A percentile compares a stretch with the other conserved stretches of the same genome.
Evolutionary conservation across 2,888 invertebrate genomes (phyloP).

Genomic region (Priocnemis perturbator): DNA sequence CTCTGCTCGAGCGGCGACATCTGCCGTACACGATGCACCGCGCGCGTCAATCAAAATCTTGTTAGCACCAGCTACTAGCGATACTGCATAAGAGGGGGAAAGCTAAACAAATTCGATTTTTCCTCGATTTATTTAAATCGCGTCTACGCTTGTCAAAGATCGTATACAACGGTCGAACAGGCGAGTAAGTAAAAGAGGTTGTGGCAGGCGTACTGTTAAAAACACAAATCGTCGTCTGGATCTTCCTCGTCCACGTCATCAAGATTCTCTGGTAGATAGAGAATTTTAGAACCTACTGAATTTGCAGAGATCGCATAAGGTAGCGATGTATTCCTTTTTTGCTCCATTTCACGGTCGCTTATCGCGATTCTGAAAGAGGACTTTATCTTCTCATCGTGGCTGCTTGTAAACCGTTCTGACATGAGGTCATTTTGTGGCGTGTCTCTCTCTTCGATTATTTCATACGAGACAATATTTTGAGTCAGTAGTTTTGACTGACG

Average conservation of each 20-base stretch:
- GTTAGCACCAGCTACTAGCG: no score
- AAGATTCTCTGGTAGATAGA: conserved; percentile 85
- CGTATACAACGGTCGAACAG: no score
- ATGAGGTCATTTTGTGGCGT: conserved; percentile 16
- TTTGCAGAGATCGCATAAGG: conserved; percentile 59
- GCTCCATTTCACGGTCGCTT: conserved; percentile 67
- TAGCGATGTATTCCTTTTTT: conserved; percentile 64
- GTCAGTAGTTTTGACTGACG: conserved; percentile 57
- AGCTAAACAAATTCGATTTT: not conserved
- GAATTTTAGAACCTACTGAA: conserved; percentile 77
- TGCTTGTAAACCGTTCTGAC: not conserved
- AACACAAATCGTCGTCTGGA: conserved; percentile 90
- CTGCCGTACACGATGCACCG: no score
- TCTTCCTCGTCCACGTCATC: conserved; percentile 91
- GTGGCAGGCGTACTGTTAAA: conserved; percentile 70
- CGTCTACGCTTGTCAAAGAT: no score
- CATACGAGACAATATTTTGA: conserved; percentile 59
- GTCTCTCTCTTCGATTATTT: conserved; percentile 55
- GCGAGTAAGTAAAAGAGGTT: no score
- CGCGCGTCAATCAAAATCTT: no score
- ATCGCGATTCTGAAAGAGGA: conserved; percentile 68
- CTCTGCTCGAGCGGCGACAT: no score
- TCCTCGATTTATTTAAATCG: conserved; percentile 10
- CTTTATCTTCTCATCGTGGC: conserved; percentile 31
- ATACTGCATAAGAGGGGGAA: no score